Percentiles rank a stretch among this genome's conserved stretches.
Evolutionary conservation across 1,140 invertebrate genomes (phyloP).

Genomic region (Zeugodacus cucurbitae): DNA sequence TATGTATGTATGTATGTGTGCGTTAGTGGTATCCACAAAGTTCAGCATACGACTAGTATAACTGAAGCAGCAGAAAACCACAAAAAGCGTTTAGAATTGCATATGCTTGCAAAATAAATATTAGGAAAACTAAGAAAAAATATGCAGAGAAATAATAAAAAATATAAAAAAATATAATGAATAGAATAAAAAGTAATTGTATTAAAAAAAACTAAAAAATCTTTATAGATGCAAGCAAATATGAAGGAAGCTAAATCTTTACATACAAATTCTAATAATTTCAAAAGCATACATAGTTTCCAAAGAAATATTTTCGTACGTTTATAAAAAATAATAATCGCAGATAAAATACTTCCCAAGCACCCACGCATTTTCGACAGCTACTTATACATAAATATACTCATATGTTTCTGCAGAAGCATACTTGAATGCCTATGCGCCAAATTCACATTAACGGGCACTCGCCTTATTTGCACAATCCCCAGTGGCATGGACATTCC

Average conservation of each 20-base stretch:
- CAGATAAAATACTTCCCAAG: not conserved
- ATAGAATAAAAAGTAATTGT: too few species aligned
- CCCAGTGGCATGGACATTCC: not conserved
- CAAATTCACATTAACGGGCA: not conserved
- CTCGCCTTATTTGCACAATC: not conserved
- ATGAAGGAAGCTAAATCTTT: too few species aligned
- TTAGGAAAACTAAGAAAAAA: not conserved
- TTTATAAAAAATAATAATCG: too few species aligned
- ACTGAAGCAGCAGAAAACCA: not conserved
- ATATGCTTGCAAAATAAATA: not conserved
- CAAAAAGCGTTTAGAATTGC: slow-evolving; percentile 30
- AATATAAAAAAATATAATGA: too few species aligned
- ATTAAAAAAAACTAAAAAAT: too few species aligned
- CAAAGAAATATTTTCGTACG: too few species aligned
- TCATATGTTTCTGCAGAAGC: not conserved
- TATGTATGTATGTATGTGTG: not conserved
- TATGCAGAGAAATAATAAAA: not conserved
- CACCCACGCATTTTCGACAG: not conserved
- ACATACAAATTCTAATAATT: too few species aligned
- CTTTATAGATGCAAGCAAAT: too few species aligned
- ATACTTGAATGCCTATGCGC: not conserved
- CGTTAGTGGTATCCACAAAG: slow-evolving; percentile 14
- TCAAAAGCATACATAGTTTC: too few species aligned
- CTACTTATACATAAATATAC: not conserved
- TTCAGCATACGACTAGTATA: slow-evolving; percentile 23